Base-by-base conservation (phyloP, 1,140 invertebrate species). In the Procambarus virginalis region DNA sequence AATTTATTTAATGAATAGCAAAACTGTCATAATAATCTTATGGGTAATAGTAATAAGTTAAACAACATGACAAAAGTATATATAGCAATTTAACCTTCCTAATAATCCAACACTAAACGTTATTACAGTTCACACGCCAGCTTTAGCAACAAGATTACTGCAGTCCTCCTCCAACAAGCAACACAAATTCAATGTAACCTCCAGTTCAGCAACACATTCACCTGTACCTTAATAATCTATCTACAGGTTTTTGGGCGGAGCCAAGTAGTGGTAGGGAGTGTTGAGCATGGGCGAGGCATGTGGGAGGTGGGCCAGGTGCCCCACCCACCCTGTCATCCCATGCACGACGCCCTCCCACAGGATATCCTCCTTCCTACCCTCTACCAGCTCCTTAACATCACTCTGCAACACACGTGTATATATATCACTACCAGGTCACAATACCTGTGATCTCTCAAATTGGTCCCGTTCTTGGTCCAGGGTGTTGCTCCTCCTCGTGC, bases 401-500 rank as follows among this genome's bases (percentile, higher is more conserved):
- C 9, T 17, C 34, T 34, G 34, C 34, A 1, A 34, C 34, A 34
- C 34, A 46, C 14, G 60, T 68, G 17, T 68, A 0, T 6, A 73
- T 2, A 73, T 6, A 0, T 20, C n/a, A 22, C 22, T 73, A 22
- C 22, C 20, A 73, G 5, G 14, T 34, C 45, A n/a, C 12, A 73
- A 68, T 88, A 88, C 86, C 86, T 88, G 86, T 45, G 78, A 51
- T 80, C 70, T 80, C 77, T 88, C 86, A 81, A 88, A 88, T 45
- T 88, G 86, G 22, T 88, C 86, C 60, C 86, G 45, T 45, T 88
- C 86, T 51, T 88, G 86, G 86, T 88, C 86, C 78, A 88, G 48
- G 45, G 86, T 55, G 48, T 81, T 88, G 48, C 60, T 75, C 73
- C 86, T 70, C 64, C 86, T 68, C 20, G 86, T 81, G 55, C 86